Evolutionary conservation across 1,140 invertebrate genomes (phyloP).

Genomic region (Scaptomyza graminum): DNA sequence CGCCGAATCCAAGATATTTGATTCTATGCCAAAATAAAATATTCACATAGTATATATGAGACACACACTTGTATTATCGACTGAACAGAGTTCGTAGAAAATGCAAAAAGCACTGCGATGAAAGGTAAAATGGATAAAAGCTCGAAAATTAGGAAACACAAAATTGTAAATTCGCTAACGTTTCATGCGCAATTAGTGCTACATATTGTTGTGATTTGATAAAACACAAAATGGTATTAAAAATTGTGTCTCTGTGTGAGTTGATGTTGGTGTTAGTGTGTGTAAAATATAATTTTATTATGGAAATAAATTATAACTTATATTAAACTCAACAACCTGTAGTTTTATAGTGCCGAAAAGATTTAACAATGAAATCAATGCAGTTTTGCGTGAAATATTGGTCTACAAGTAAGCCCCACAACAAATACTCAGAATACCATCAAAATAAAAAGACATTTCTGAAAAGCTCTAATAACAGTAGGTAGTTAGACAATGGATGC

Average conservation of each 20-base stretch:
- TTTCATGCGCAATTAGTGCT: constrained; percentile 52
- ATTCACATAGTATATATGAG: not conserved
- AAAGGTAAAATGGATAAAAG: constrained; percentile 42
- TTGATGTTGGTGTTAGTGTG: not conserved
- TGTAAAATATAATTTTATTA: not conserved
- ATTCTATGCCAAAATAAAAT: constrained; percentile 60
- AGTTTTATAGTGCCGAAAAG: too few relatives aligned
- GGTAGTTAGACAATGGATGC: too few relatives aligned
- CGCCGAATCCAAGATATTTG: constrained; percentile 96
- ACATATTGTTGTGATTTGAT: constrained; percentile 45
- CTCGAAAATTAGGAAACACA: constrained; percentile 47
- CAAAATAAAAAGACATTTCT: too few relatives aligned
- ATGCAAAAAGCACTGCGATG: not conserved
- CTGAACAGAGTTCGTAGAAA: not conserved
- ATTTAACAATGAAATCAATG: too few relatives aligned
- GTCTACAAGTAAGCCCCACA: too few relatives aligned
- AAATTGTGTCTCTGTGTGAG: constrained; percentile 32
- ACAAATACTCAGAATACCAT: too few relatives aligned
- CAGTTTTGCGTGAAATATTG: too few relatives aligned
- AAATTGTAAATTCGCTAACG: constrained; percentile 8
- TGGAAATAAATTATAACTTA: constrained; percentile 52
- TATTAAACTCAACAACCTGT: too few relatives aligned
- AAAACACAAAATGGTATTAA: constrained; percentile 50
- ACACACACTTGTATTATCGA: constrained; percentile 3
- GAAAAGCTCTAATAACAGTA: too few relatives aligned